Evolutionary conservation across 2,797 vertebrate genomes (phyloP).

Genomic region (Muscicapa striata): DNA sequence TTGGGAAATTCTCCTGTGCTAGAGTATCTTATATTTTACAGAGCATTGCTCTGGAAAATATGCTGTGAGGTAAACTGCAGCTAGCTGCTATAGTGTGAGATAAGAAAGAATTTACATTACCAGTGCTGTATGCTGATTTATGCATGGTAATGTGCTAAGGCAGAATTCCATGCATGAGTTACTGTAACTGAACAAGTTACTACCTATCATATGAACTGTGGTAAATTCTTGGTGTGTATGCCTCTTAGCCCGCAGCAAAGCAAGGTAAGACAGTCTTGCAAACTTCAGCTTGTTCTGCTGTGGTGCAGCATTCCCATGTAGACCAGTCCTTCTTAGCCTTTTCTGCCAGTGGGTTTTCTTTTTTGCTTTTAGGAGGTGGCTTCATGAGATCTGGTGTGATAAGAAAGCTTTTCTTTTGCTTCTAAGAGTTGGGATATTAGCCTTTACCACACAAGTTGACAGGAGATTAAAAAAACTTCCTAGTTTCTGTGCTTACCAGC

Average conservation of each 20-base stretch:
- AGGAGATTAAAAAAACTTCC: not conserved
- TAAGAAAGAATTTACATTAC: not conserved
- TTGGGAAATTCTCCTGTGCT: not conserved
- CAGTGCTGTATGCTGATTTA: not conserved
- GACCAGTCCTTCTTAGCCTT: not conserved
- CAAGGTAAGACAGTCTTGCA: not conserved
- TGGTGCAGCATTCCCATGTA: not conserved
- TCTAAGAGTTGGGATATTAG: not conserved
- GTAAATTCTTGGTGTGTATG: not conserved
- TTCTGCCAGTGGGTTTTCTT: not conserved
- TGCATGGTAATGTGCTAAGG: not conserved
- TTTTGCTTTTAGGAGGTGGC: not conserved
- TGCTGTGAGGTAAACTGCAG: fast-evolving
- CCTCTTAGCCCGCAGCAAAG: not conserved
- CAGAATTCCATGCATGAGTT: not conserved
- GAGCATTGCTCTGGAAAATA: not conserved
- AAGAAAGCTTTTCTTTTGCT: not conserved
- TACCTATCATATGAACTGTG: not conserved
- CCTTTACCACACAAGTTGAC: not conserved
- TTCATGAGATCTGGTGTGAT: not conserved
- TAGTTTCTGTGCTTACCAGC: not conserved
- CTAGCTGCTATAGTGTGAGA: not conserved
- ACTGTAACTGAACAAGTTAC: not conserved
- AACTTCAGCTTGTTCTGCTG: not conserved
- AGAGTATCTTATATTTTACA: not conserved